Evolutionary conservation across 1,140 invertebrate species (phyloP).

Genomic region (Drosophila kanapiae): DNA sequence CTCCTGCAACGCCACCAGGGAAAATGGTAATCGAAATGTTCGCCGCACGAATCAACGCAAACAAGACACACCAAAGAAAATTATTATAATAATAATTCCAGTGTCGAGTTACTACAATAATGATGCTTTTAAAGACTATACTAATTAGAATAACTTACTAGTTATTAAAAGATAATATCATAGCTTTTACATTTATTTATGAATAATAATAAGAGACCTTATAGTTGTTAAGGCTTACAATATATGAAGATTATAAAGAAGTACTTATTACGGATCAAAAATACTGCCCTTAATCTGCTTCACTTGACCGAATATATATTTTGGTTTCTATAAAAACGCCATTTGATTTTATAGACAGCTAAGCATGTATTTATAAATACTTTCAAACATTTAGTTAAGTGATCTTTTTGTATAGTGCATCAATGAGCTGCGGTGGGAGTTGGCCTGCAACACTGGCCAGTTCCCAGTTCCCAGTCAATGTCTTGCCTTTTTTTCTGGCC

Average conservation of each 20-base stretch:
- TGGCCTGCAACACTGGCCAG: conserved; percentile 38
- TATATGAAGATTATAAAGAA: too few relatives aligned
- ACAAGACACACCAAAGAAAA: conserved; percentile 48
- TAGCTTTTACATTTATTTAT: background rate
- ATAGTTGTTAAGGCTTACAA: too few relatives aligned
- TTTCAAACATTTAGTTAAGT: too few relatives aligned
- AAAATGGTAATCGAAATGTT: conserved; percentile 81
- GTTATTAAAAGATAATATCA: background rate
- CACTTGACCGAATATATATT: too few relatives aligned
- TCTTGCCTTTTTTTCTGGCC: conserved; percentile 51
- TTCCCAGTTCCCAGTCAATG: conserved; percentile 59
- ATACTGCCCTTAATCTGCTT: too few relatives aligned
- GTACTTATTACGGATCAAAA: too few relatives aligned
- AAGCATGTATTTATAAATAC: background rate
- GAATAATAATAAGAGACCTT: background rate
- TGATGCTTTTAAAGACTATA: background rate
- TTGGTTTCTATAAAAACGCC: background rate
- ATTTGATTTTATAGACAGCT: too few relatives aligned
- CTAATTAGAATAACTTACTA: background rate
- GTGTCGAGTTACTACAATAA: background rate
- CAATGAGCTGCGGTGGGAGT: conserved; percentile 32
- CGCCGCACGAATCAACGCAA: conserved; percentile 58
- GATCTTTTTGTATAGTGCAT: conserved; percentile 8
- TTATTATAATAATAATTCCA: too few relatives aligned
- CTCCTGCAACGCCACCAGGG: conserved; percentile 30